Evolutionary conservation across 64 coral and sea anemone species (phyloP), one percentile per base, ranked within the genome.

Genomic region (Stichodactyla mertensii): DNA sequence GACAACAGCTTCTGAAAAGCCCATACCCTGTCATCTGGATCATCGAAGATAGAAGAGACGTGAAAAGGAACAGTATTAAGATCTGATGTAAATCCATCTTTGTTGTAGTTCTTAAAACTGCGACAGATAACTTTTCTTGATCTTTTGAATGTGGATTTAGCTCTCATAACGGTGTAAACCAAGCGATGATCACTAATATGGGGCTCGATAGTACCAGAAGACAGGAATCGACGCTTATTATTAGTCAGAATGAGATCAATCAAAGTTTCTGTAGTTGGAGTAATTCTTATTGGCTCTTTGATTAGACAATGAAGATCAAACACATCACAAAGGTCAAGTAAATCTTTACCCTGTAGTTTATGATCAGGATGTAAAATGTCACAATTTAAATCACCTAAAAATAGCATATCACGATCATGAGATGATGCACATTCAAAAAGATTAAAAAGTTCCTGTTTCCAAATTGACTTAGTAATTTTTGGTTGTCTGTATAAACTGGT

Each of bases 241-340:
- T 88, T 84, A 16, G 86, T 88, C 55, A 88, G 54, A 61, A 88
- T 77, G 18, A 92, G 82, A 88, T 92, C 91, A 51, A 92, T 77
- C 20, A 77, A 16, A 85, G 91, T 84, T 52, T 88, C 20, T 70
- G 86, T 78, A 67, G 74, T 88, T 84, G 51, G 83, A 77, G 86
- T 52, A 82, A 88, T 84, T 85, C 91, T 45, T 52, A 67, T 88
- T 13, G 67, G 80, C 51, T 78, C 80, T 61, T 74, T 77, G 84
- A 92, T 92, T 57, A 92, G 84, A 62, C 77, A 86, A 54, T 83
- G 5, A 10, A 92, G 71, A 52, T 88, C 82, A 64, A 83, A 92
- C 52, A 92, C 52, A 58, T 92, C 86, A 24, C 86, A 52, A 52
- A 87, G 52, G 24, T 87, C 90, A 54, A 92, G 55, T 61, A 92